Evolutionary conservation across 1,140 invertebrate genomes (phyloP).

Genomic region (Drosophila grimshawi): DNA sequence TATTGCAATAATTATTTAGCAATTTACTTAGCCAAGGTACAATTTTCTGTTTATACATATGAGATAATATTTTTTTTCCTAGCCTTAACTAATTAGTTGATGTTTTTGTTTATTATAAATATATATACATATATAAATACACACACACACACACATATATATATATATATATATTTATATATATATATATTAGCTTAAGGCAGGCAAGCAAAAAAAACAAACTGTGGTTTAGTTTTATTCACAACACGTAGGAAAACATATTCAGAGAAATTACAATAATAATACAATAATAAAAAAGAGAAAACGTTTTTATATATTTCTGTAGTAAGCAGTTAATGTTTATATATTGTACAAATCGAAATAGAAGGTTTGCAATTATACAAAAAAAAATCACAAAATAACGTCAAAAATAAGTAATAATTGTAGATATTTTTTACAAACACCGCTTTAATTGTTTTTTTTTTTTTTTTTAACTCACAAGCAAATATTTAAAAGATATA

Average conservation of each 20-base stretch:
- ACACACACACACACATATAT: too few species aligned
- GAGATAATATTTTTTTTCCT: slow-evolving; percentile 43
- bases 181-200: slow-evolving; percentile 50
- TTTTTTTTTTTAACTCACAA: background rate
- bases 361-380: background rate
- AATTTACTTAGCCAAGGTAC: slow-evolving; percentile 40
- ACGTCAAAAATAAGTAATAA: background rate
- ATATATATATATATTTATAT: background rate
- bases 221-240: slow-evolving; percentile 83
- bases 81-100: slow-evolving; percentile 47
- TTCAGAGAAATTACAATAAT: slow-evolving; percentile 38
- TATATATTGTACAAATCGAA: too few species aligned
- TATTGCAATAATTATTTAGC: slow-evolving; percentile 28
- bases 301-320: background rate
- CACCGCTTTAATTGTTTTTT: background rate
- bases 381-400: slow-evolving; percentile 21
- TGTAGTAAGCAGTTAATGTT: too few species aligned
- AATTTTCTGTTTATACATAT: slow-evolving; percentile 14
- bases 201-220: slow-evolving; percentile 69
- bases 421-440: background rate
- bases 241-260: slow-evolving; percentile 43
- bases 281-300: slow-evolving; percentile 23
- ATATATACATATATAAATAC: background rate
- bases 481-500: slow-evolving; percentile 1
- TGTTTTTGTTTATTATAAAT: slow-evolving; percentile 55